phyloP scores from a whole-genome alignment of 2,888 invertebrate genomes.

The Coelinius sp. region DNA sequence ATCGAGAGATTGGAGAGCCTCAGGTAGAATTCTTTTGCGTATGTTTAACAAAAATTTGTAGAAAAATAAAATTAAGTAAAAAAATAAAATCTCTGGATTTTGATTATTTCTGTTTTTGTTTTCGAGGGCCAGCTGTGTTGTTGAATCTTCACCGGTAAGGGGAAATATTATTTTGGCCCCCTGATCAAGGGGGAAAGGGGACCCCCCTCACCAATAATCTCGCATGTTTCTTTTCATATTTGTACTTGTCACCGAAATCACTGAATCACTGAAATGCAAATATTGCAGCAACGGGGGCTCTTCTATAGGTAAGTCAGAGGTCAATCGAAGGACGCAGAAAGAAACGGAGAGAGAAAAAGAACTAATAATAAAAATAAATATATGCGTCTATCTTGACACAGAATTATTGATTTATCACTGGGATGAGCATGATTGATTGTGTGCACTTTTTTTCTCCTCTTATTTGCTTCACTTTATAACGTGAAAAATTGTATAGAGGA shows the following conservation, averaged over 20 bases:
- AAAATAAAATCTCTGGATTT: background rate
- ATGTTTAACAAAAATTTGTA: background rate
- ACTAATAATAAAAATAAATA: slow-evolving; percentile 19
- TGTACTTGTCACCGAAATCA: slow-evolving; percentile 13
- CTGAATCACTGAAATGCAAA: slow-evolving; percentile 11
- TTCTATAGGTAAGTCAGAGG: slow-evolving; percentile 12
- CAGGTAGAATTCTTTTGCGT: slow-evolving; percentile 7
- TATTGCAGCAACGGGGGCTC: slow-evolving; percentile 3
- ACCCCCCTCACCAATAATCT: background rate
- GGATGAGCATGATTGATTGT: slow-evolving; percentile 20
- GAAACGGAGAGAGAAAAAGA: background rate
- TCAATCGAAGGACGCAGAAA: slow-evolving; percentile 11
- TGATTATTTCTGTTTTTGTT: background rate
- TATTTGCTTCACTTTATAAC: background rate
- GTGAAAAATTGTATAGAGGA: background rate
- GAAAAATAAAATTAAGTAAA: background rate
- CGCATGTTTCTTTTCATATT: slow-evolving; percentile 1
- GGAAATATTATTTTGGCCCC: background rate
- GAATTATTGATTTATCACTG: slow-evolving; percentile 21
- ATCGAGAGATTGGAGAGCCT: background rate
- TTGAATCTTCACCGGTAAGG: background rate
- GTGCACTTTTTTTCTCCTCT: background rate
- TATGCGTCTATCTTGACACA: slow-evolving; percentile 19
- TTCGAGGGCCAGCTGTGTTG: slow-evolving; percentile 16
- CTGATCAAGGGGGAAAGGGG: background rate